These are phyloP conservation scores for Brachionus rubens DNA, from an alignment of 1,140 invertebrate species.

Conservation along the genomic window DNA sequence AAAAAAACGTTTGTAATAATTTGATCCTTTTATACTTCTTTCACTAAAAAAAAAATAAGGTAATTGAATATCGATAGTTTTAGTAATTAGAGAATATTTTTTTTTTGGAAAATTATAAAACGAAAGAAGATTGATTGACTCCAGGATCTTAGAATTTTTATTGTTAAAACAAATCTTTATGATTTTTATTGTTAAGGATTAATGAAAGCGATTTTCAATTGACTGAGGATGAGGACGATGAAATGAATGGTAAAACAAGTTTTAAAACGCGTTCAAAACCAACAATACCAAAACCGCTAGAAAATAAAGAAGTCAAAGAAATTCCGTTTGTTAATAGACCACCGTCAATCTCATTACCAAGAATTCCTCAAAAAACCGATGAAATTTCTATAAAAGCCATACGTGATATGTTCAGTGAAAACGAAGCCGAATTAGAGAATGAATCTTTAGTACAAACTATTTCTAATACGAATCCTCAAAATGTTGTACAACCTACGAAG, in stretches of 20 bases:
- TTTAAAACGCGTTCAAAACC: too few species aligned
- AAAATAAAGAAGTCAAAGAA: background rate
- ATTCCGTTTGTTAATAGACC: too few species aligned
- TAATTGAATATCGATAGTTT: too few species aligned
- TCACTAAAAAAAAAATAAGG: too few species aligned
- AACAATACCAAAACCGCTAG: background rate
- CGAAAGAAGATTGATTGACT: too few species aligned
- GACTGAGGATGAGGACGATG: slow-evolving; percentile 13
- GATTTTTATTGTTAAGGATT: background rate
- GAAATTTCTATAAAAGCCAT: background rate
- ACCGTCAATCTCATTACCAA: background rate
- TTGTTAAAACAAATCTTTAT: too few species aligned
- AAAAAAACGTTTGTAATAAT: too few species aligned
- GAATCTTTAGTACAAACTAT: background rate
- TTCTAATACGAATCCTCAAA: background rate
- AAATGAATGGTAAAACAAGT: background rate
- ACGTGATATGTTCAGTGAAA: background rate
- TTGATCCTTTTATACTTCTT: too few species aligned
- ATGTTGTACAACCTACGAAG: background rate
- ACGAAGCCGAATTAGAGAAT: slow-evolving; percentile 21
- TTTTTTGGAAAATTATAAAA: too few species aligned
- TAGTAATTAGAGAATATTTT: too few species aligned
- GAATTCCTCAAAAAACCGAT: background rate
- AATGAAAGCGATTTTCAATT: slow-evolving; percentile 15
- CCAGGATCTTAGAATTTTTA: too few species aligned